phyloP scores from a whole-genome alignment of 2,888 invertebrate species.

The Mimas tiliae region DNA sequence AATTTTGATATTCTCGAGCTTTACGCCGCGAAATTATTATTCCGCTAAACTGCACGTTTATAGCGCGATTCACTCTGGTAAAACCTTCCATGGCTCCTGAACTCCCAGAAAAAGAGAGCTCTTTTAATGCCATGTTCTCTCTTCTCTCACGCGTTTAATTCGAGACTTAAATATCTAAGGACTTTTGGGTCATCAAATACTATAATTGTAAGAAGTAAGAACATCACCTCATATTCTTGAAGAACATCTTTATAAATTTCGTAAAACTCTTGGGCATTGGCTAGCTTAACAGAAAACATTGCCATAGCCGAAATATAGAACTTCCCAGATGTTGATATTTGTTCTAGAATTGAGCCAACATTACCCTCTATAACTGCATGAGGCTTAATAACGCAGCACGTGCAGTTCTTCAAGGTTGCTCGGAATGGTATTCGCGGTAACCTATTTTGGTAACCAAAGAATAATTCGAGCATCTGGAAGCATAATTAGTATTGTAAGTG shows the following conservation, averaged over 20 bases:
- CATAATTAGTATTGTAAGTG: neutral
- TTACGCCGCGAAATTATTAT: too few relatives aligned
- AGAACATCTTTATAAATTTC: conserved; percentile 96
- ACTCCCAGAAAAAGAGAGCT: too few relatives aligned
- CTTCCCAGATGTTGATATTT: conserved; percentile 87
- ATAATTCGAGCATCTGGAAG: conserved; percentile 65
- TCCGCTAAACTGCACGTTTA: too few relatives aligned
- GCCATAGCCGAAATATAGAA: conserved; percentile 92
- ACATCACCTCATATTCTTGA: conserved; percentile 87
- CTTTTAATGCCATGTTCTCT: too few relatives aligned
- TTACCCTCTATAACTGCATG: conserved; percentile 92
- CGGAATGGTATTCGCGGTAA: conserved; percentile 62
- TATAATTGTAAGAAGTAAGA: too few relatives aligned
- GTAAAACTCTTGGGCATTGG: conserved; percentile 94
- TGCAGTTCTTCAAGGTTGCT: conserved; percentile 87
- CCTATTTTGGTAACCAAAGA: conserved; percentile 68
- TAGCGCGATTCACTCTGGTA: too few relatives aligned
- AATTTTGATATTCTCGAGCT: too few relatives aligned
- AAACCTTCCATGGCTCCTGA: too few relatives aligned
- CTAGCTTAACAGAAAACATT: conserved; percentile 90
- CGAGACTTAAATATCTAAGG: too few relatives aligned
- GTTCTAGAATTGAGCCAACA: conserved; percentile 89
- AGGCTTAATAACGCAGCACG: conserved; percentile 94
- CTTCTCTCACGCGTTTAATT: too few relatives aligned
- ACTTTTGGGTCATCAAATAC: too few relatives aligned